A percentile compares a stretch with the other conserved stretches of the same genome.
Evolutionary conservation across 2,797 vertebrate genomes (phyloP).

Genomic region (Austrolebias charrua): DNA sequence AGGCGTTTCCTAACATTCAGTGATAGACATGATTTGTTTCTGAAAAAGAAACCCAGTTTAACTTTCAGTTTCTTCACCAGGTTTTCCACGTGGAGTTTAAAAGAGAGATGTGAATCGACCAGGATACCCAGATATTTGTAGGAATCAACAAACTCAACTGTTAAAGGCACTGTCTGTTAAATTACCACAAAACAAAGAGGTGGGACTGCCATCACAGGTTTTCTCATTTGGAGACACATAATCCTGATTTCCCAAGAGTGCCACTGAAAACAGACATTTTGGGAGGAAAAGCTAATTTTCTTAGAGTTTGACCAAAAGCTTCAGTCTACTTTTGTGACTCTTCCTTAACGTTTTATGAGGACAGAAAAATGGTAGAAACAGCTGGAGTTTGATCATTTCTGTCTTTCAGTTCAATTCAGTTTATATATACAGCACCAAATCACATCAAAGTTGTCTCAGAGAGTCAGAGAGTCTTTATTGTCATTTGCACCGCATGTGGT

Average conservation of each 20-base stretch:
- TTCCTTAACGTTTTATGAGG: not conserved
- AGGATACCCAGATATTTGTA: no score
- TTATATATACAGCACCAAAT: no score
- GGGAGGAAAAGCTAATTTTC: not conserved
- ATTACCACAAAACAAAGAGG: not conserved
- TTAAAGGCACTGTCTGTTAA: not conserved
- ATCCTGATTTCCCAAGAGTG: slow-evolving; percentile 1
- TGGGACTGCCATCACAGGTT: not conserved
- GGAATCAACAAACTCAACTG: no score
- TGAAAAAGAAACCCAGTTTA: no score
- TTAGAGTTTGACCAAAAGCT: not conserved
- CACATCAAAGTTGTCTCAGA: no score
- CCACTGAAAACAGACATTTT: not conserved
- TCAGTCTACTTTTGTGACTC: not conserved
- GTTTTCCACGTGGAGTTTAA: no score
- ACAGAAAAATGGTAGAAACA: not conserved
- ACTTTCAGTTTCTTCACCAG: no score
- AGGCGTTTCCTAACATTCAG: no score
- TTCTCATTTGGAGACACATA: not conserved
- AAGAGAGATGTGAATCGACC: no score
- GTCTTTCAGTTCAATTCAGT: not conserved
- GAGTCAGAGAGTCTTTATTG: no score
- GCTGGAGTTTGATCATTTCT: not conserved
- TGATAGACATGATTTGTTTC: no score
- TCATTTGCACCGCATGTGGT: no score